A percentile compares a stretch with the other conserved stretches of the same genome.
Evolutionary conservation across 2,113 vertebrate genomes (phyloP).

Genomic region (Podarcis muralis): DNA sequence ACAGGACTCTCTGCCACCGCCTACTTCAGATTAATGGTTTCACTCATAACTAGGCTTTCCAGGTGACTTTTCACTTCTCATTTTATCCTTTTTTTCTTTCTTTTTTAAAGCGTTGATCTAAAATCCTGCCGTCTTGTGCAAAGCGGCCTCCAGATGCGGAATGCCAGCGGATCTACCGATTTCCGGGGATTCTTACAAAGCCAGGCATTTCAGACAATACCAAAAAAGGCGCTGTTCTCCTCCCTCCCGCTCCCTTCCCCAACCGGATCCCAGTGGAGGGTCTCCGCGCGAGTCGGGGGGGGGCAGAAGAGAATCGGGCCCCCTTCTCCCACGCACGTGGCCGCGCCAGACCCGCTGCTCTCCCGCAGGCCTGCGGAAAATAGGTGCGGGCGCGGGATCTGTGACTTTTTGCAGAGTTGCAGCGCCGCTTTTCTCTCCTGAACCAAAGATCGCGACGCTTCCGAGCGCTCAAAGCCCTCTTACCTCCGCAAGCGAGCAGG

Average conservation of each 20-base stretch:
- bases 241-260: not conserved
- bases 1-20: no score
- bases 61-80: no score
- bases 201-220: not conserved
- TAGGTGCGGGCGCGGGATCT: not conserved
- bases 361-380: not conserved
- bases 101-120: not conserved
- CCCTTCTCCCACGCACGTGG: not conserved
- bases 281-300: not conserved
- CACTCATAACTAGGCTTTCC: no score
- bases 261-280: no score
- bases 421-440: not conserved
- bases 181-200: not conserved
- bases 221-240: not conserved
- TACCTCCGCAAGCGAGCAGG: not conserved
- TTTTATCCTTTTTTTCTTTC: not conserved
- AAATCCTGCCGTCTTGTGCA: not conserved
- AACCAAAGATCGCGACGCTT: not conserved
- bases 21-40: no score
- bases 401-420: not conserved
- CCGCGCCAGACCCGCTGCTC: not conserved
- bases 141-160: not conserved
- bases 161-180: not conserved
- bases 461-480: not conserved
- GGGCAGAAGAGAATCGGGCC: conserved; percentile 28